Conservation (phyloP, 1,140 invertebrate species). For the Samia ricini region DNA sequence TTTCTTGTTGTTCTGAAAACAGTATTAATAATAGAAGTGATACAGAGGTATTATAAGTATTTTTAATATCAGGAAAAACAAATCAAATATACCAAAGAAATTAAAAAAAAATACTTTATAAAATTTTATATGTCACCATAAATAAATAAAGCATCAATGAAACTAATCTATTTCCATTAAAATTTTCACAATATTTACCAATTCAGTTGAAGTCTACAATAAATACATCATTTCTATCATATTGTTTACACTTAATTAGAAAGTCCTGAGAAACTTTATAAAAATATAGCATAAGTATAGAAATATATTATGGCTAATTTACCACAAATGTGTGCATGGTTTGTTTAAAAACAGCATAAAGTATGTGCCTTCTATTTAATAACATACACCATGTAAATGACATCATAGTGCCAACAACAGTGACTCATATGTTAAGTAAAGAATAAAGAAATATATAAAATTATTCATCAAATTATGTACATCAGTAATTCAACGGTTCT, state of each 20-base stretch:
- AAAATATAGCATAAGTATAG: background rate
- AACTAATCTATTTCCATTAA: too few relatives aligned
- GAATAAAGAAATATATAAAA: constrained; percentile 1
- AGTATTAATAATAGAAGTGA: too few relatives aligned
- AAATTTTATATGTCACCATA: too few relatives aligned
- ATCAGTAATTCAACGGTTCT: background rate
- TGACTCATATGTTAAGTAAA: constrained; percentile 49
- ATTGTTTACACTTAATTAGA: background rate
- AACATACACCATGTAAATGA: constrained; percentile 60
- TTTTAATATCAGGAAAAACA: too few relatives aligned
- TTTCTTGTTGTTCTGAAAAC: too few relatives aligned
- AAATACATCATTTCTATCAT: too few relatives aligned
- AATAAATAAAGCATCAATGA: too few relatives aligned
- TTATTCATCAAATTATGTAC: background rate
- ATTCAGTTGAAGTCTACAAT: too few relatives aligned
- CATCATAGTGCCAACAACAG: constrained; percentile 62
- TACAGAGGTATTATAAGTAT: too few relatives aligned
- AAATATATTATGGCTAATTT: background rate
- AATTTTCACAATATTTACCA: background rate
- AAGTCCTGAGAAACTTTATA: background rate
- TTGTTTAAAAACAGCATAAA: background rate
- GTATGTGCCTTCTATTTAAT: constrained; percentile 43
- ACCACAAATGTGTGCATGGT: background rate
- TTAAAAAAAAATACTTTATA: too few relatives aligned
- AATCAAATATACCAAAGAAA: too few relatives aligned